A percentile compares a stretch with the other conserved stretches of the same genome.
Evolutionary conservation across 1,140 invertebrate species (phyloP).

Genomic region (Aphis craccivora): DNA sequence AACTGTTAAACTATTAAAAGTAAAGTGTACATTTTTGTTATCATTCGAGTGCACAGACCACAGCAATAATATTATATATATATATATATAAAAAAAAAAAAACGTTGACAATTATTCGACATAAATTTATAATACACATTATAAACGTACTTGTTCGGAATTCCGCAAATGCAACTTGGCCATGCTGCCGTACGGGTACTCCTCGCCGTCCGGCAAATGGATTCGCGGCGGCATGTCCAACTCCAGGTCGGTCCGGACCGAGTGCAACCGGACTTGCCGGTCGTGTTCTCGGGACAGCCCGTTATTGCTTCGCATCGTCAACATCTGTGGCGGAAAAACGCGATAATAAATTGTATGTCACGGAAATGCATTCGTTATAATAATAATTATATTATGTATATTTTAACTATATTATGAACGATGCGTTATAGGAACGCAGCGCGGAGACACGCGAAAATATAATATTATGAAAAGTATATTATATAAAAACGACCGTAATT

Average conservation of each 20-base stretch:
- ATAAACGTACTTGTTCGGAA: conserved; percentile 68
- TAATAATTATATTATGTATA: no score
- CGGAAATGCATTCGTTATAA: background rate
- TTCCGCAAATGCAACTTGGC: conserved; percentile 71
- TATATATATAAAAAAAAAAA: background rate
- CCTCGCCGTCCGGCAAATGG: conserved; percentile 75
- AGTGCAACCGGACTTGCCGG: conserved; percentile 69
- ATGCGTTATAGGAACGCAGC: no score
- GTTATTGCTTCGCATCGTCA: conserved; percentile 71
- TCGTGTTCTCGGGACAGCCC: conserved; percentile 65
- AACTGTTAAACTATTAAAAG: no score
- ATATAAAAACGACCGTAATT: background rate
- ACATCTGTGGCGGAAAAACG: conserved; percentile 67
- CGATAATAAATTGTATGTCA: background rate
- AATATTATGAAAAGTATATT: background rate
- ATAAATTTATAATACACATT: background rate
- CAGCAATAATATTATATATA: background rate
- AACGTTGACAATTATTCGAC: background rate
- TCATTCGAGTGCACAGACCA: background rate
- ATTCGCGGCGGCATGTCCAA: conserved; percentile 74
- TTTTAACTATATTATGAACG: no score
- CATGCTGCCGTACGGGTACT: conserved; percentile 71
- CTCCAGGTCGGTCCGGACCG: conserved; percentile 71
- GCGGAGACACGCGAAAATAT: no score
- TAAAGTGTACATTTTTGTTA: background rate